phyloP scores from a whole-genome alignment of 1,140 invertebrate genomes.

The Aleiodes sp. region DNA sequence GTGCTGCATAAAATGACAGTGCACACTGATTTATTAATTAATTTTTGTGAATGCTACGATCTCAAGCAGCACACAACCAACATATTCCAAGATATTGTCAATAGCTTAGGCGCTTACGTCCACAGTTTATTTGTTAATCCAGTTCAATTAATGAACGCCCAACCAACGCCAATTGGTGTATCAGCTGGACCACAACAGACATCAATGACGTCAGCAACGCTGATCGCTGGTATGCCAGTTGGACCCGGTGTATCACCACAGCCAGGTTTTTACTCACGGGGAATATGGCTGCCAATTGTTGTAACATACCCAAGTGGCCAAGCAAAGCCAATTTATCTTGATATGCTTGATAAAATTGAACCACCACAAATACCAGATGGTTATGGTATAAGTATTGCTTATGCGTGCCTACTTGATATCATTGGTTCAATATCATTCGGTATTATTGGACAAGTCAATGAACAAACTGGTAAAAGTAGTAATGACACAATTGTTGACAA shows the following conservation, averaged over 20 bases:
- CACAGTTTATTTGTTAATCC: conserved; percentile 89
- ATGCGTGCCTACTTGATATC: conserved; percentile 90
- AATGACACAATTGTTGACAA: conserved; percentile 39
- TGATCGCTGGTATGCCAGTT: conserved; percentile 75
- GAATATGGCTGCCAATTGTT: conserved; percentile 90
- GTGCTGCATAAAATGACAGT: conserved; percentile 94
- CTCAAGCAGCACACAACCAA: conserved; percentile 92
- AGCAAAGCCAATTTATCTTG: conserved; percentile 89
- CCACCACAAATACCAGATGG: conserved; percentile 93
- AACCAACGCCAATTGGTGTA: conserved; percentile 56
- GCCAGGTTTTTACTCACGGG: conserved; percentile 91
- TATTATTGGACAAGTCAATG: conserved; percentile 68
- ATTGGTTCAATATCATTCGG: conserved; percentile 80
- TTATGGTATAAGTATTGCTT: conserved; percentile 94
- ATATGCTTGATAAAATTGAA: conserved; percentile 94
- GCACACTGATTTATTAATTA: conserved; percentile 87
- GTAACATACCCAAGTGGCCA: conserved; percentile 85
- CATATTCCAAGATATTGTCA: conserved; percentile 95
- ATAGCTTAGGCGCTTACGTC: conserved; percentile 93
- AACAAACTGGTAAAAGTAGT: conserved; percentile 43
- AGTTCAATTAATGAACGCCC: conserved; percentile 43
- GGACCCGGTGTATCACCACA: conserved; percentile 85
- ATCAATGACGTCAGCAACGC: conserved; percentile 68
- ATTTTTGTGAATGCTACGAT: conserved; percentile 95
- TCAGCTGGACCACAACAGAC: conserved; percentile 46